phyloP scores from a whole-genome alignment of 2,797 vertebrate species.

The Apogon talboti region DNA sequence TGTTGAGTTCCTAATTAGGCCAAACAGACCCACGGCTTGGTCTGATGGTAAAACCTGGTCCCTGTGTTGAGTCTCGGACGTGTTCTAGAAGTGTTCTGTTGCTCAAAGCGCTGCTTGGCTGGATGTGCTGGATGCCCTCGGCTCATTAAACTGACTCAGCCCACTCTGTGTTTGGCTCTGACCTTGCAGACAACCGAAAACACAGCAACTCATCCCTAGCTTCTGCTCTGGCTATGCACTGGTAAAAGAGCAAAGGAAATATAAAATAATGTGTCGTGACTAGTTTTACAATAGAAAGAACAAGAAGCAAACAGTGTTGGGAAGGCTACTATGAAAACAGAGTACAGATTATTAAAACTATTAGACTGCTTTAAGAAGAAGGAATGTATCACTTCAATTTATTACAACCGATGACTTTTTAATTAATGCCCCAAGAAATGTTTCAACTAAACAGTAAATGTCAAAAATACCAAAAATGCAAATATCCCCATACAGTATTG shows the following conservation, averaged over 20 bases:
- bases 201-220: slow-evolving; percentile 30
- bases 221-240: slow-evolving; percentile 37
- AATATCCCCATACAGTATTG: too few relatives aligned
- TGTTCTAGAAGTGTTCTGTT: slow-evolving; percentile 1
- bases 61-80: slow-evolving; percentile 3
- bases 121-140: neutral
- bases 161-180: slow-evolving; percentile 35
- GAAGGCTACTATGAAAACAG: too few relatives aligned
- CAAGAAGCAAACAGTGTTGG: slow-evolving; percentile 16
- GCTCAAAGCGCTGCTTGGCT: slow-evolving; percentile 37
- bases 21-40: neutral
- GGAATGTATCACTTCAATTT: too few relatives aligned
- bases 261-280: slow-evolving; percentile 23
- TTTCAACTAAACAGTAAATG: too few relatives aligned
- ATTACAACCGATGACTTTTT: too few relatives aligned
- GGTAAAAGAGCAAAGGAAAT: slow-evolving; percentile 33
- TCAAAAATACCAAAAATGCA: too few relatives aligned
- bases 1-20: neutral
- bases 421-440: too few relatives aligned
- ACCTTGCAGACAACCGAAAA: slow-evolving; percentile 18
- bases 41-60: slow-evolving; percentile 21
- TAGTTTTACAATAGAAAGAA: slow-evolving; percentile 18
- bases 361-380: too few relatives aligned
- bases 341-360: too few relatives aligned
- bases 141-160: slow-evolving; percentile 22